phyloP scores from a whole-genome alignment of 2,888 invertebrate genomes.

The Apoda limacodes region DNA sequence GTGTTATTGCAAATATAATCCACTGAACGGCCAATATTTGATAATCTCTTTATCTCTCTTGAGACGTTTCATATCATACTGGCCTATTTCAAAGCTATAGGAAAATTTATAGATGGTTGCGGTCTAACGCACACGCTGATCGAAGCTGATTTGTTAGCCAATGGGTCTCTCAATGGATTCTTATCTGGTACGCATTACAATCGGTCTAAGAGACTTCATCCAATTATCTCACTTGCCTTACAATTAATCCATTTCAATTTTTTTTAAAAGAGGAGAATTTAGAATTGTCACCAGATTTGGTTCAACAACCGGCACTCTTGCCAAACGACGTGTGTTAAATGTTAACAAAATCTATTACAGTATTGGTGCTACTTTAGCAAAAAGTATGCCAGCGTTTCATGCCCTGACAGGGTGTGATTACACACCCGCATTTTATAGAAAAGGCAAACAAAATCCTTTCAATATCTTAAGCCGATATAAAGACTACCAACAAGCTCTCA shows the following conservation, averaged over 20 bases:
- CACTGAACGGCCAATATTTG: conserved; percentile 3
- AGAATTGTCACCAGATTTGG: no score
- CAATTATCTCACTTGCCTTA: conserved; percentile 17
- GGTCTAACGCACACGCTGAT: conserved; percentile 21
- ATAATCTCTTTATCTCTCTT: conserved; percentile 11
- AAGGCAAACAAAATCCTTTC: no score
- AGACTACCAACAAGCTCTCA: no score
- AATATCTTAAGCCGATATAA: no score
- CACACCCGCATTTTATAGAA: no score
- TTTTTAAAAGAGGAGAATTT: conserved; percentile 14
- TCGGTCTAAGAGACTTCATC: conserved; percentile 23
- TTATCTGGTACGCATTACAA: conserved; percentile 24
- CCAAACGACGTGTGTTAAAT: no score
- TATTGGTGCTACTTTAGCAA: no score
- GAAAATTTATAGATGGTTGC: conserved; percentile 15
- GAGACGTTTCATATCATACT: conserved; percentile 14
- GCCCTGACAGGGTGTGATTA: no score
- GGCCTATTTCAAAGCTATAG: conserved; percentile 14
- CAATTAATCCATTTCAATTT: conserved; percentile 23
- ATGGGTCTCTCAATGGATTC: conserved; percentile 23
- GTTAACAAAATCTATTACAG: no score
- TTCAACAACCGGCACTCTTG: no score
- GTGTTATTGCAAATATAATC: conserved; percentile 10
- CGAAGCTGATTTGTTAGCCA: conserved; percentile 21
- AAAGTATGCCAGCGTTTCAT: no score